phyloP scores from a whole-genome alignment of 1,140 invertebrate genomes.

The Coptotermes formosanus region DNA sequence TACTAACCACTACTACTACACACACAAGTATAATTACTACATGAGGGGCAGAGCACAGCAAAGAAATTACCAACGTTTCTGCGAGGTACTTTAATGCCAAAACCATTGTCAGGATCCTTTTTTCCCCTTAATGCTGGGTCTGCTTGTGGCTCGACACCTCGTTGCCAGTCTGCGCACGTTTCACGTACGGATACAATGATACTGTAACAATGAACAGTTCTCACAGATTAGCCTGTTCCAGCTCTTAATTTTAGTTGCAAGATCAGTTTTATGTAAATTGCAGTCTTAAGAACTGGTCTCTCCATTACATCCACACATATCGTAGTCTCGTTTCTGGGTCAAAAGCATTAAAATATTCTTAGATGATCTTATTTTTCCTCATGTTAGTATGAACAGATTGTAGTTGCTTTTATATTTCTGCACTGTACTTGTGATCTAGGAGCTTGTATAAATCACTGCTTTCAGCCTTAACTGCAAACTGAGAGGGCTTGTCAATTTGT shows the following conservation, averaged over 20 bases:
- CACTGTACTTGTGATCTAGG: no score
- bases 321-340: no score
- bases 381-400: no score
- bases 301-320: no score
- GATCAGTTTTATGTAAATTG: constrained; percentile 16
- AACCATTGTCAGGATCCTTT: constrained; percentile 89
- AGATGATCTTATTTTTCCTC: no score
- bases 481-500: no score
- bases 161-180: constrained; percentile 95
- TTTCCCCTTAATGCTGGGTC: constrained; percentile 94
- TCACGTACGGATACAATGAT: constrained; percentile 94
- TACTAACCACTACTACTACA: no score
- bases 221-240: constrained; percentile 39
- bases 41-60: background rate
- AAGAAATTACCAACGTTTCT: constrained; percentile 81
- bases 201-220: constrained; percentile 51
- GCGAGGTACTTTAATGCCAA: constrained; percentile 88
- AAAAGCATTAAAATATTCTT: no score
- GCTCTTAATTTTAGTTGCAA: background rate
- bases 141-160: constrained; percentile 85
- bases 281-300: constrained; percentile 16
- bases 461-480: no score
- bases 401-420: no score
- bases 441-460: no score
- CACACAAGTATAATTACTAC: no score